Base-by-base conservation (phyloP, 2,888 invertebrate species). In the Dichetophora obliterata region DNA sequence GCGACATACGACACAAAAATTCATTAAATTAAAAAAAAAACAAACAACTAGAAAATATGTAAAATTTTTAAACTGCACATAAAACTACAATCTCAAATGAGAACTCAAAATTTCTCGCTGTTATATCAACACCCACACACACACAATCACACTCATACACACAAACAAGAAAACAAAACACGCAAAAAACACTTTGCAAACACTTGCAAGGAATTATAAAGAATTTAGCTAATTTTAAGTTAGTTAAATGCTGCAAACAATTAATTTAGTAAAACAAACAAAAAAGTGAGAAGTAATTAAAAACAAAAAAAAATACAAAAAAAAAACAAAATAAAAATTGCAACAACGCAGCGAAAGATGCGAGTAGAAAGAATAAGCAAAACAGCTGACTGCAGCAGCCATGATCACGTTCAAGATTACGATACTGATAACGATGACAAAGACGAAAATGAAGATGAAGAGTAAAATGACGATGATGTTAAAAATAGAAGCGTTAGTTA, bases 401-500 rank as follows among this genome's bases (percentile, higher is more conserved):
- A 63, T 14, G 63, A n/a, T 0, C 27, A 63, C 34, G 22, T 27
- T 50, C 9, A 68, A 2, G 68, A 48, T 37, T 2, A 66, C 27
- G 59, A 27, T 27, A 14, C 27, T 14, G 27, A 27, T 61, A 14
- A 65, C 8, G 65, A 37, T 65, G 37, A 65, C 19, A n/a, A 37
- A 14, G 19, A 66, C 19, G 66, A 43, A 11, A 11, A 66, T 5
- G 37, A 19, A 19, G 11, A 37, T 11, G 37, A n/a, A 11, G 27
- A 43, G 43, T 6, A 14, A 19, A 37, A 71, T 22, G 52, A 73
- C 4, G 19, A 79, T 78, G 77, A 77, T n/a, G 43, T 66, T 22
- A 16, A 27, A 61, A 72, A 54, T 70, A 77, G 81, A 72, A 79
- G 77, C 65, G 80, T 79, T 81, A 80, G 81, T 81, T 80, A 79